Base-by-base conservation (phyloP, 2,888 invertebrate genomes). In the Synanthedon andrenaeformis region DNA sequence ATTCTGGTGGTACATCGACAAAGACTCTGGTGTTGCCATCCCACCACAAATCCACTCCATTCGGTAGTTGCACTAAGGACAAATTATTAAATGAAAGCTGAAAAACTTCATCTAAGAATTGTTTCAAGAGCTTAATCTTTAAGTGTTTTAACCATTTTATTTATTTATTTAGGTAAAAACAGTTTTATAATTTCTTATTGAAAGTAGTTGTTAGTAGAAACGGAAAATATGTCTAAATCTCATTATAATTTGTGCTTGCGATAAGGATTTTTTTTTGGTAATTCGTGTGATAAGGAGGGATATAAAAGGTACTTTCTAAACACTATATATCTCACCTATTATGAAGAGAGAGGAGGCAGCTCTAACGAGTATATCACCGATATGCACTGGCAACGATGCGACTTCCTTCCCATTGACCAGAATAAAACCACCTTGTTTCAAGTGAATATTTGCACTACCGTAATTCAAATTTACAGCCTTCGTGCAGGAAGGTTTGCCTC, bases 1-100 rank as follows among this genome's bases (percentile, higher is more conserved):
- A 92, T 28, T 86, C 80, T 0, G 94, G 89, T 0, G 94, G 94
- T 0, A 94, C 93, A 68, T 95, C 94, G 11, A 97, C 89, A 64
- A 96, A 96, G 0, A 93, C 93, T 35, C 96, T 89, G 0, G 95
- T 94, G 53, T 92, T 90, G 19, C 96, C 96, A 70, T 97, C 96
- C 97, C 97, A 97, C 92, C 95, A 94, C 6, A 97, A 72, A 59
- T 92, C 91, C 3, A 95, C 82, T 49, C 92, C 93, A 64, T 94
- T 94, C 0, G 92, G 91, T 51, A 96, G 81, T 72, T 92, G 91
- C 5, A 93, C 94, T 89, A 80, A 53, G 77, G 85, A 50, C 72
- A 56, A 51, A 51, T 41, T 13, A 13, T 45, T 10, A 45, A 6
- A 13, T 45, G 45, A 45, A 14, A 8, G 12, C 2, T 13, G 12